Evolutionary conservation across 2,888 invertebrate genomes (phyloP), one percentile per base, ranked within the genome.

Genomic region (Syrphus vitripennis): DNA sequence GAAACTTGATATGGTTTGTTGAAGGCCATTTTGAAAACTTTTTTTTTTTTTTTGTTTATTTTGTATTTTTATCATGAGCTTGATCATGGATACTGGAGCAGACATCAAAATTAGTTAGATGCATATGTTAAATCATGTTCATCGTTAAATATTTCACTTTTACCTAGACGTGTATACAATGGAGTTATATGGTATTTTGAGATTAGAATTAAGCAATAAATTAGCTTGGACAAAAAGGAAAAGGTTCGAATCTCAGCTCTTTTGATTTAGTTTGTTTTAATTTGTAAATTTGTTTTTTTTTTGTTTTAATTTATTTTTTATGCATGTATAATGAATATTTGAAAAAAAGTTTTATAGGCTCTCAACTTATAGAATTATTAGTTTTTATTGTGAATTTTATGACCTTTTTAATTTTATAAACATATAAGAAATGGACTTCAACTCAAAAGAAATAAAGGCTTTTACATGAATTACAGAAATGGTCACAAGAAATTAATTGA

Each of bases 1-100:
- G 86, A 86, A 86, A 86, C 82, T 74, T 86, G 86, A 86, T 86
- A 86, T 78, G 74, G 82, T 86, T 74, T 26, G 74, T 78, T 86
- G 86, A 77, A 82, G 77, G 86, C 86, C 86, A 86, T 86, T 86
- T 86, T 82, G 77, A 65, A 78, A 45, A 53, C n/a, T 16, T 57
- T 26, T 10, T 59, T 63, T 40, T 37, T 67, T 59, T 21, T 50
- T 40, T 14, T 37, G 5, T 26, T 55, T 19, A 50, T 67, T 48
- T 10, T 19, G 14, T 5, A 21, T 45, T 26, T 19, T 69, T 69
- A 19, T 65, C 40, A 70, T 45, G n/a, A 40, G 48, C 59, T 42
- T 31, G 55, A 55, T 45, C 55, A 69, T 59, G 57, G 55, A 65
- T 53, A 55, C 40, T 61, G 61, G 40, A 76, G 81, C 72, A 84